Evolutionary conservation across 2,797 vertebrate species (phyloP).

Genomic region (Gallinago stenura): DNA sequence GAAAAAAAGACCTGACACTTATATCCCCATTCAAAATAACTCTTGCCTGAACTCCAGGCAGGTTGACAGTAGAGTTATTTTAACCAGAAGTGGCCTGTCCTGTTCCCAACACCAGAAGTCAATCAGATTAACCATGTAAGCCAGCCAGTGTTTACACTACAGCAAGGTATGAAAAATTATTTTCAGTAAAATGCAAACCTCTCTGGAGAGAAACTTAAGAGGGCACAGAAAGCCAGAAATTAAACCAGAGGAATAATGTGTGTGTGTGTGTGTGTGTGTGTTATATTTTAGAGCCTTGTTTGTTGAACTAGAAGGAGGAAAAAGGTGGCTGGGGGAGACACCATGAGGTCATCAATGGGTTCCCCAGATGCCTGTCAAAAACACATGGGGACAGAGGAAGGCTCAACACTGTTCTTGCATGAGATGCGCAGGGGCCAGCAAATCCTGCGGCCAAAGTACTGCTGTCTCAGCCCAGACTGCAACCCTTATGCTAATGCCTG

Average conservation of each 20-base stretch:
- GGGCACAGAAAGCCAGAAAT: slow-evolving; percentile 49
- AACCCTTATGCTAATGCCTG: background rate
- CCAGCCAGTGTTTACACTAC: background rate
- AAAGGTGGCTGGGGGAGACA: background rate
- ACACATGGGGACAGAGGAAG: slow-evolving; percentile 34
- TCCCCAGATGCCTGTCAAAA: background rate
- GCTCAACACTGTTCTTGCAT: background rate
- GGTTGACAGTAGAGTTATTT: slow-evolving; percentile 24
- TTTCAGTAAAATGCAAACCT: slow-evolving; percentile 32
- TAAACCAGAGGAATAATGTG: slow-evolving; percentile 57
- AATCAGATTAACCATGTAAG: background rate
- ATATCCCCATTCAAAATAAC: background rate
- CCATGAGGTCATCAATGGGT: background rate
- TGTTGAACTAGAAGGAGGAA: slow-evolving; percentile 49
- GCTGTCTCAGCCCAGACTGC: background rate
- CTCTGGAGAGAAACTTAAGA: slow-evolving; percentile 52
- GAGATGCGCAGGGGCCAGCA: background rate
- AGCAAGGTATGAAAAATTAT: slow-evolving; percentile 22
- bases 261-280: background rate
- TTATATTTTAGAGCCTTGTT: slow-evolving; percentile 42
- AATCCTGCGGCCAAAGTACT: background rate
- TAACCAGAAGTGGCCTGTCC: slow-evolving; percentile 27
- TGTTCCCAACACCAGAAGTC: slow-evolving; percentile 18
- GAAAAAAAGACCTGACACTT: background rate
- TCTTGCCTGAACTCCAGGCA: slow-evolving; percentile 12